Evolutionary conservation across 2,113 vertebrate species (phyloP), one percentile per base, ranked within the genome.

Genomic region (Plotosus lineatus): DNA sequence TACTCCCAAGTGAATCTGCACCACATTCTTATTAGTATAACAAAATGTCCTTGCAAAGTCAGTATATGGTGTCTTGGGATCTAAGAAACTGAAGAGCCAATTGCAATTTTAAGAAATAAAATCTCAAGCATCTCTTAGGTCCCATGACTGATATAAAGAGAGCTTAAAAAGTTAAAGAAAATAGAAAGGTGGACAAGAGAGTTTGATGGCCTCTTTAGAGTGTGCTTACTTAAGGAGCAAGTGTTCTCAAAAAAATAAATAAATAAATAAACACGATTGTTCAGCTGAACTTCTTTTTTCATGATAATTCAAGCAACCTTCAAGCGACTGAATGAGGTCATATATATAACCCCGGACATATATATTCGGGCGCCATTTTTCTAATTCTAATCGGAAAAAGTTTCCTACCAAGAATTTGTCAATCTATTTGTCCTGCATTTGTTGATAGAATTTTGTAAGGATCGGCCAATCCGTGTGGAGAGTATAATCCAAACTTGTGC

Each of bases 11-110:
- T 51, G 69, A 74, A 63, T 77, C 50, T 6, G 53, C 53, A 56
- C 75, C 17, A 75, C 53, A 77, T 60, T 65, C 36, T 81, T 66
- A 80, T 83, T 77, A 73, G 60, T 50, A 56, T 38, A 69, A 72
- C 44, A 38, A 73, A 77, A 75, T 73, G 80, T 79, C 84, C 80
- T 86, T 86, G 80, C 50, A 77, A 78, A 84, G 79, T 71, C 82
- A 42, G 40, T 68, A 42, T 72, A 38, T 60, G 38, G 17, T 44
- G 26, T 80, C 66, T 51, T 63, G 69, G 53, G 44, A 73, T 38
- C 66, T 48, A 38, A 38, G 77, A 36, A 28, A 66, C 38, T 71
- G 46, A 78, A 68, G 75, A 28, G 79, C 78, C 65, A 77, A 80
- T 50, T 66, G 82, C 44, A 78, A 65, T 53, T 83, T 51, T 61